Percentiles rank a stretch among this genome's conserved stretches.
These are phyloP conservation scores for Nemoura dubitans DNA, from an alignment of 2,888 invertebrate species.

Conservation along the genomic window DNA sequence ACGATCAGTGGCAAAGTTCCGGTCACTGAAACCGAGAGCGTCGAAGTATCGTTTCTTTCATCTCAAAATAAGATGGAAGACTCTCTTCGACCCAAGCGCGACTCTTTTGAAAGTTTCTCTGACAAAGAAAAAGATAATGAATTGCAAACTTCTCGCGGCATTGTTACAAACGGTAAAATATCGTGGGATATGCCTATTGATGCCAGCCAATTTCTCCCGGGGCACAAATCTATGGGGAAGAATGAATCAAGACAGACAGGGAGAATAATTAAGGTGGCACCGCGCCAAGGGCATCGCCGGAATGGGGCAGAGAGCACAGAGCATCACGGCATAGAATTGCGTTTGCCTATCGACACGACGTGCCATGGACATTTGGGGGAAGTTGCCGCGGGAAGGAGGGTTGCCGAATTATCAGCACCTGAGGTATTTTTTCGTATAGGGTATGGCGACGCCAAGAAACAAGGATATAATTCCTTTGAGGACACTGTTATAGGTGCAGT, in stretches of 20 bases:
- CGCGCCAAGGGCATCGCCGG: background rate
- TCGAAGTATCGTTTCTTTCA: background rate
- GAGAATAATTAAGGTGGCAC: background rate
- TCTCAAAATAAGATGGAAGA: background rate
- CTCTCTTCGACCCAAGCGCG: background rate
- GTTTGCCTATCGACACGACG: background rate
- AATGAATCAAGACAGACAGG: constrained; percentile 12
- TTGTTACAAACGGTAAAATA: constrained; percentile 12
- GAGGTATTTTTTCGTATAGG: background rate
- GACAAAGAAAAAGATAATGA: constrained; percentile 2
- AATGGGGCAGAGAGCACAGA: background rate
- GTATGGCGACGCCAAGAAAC: background rate
- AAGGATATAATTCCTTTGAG: background rate
- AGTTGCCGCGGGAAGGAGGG: background rate
- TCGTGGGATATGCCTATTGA: background rate
- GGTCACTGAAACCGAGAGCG: background rate
- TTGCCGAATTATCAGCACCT: background rate
- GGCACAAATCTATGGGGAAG: background rate
- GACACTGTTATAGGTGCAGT: background rate
- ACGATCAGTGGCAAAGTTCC: background rate
- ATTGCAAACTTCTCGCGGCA: background rate
- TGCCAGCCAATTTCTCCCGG: background rate
- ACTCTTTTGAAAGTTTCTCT: background rate
- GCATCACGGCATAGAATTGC: background rate
- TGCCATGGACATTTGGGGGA: background rate